These are phyloP conservation scores for Psylliodes chrysocephalus DNA, from an alignment of 2,888 invertebrate genomes.

Conservation along the genomic window DNA sequence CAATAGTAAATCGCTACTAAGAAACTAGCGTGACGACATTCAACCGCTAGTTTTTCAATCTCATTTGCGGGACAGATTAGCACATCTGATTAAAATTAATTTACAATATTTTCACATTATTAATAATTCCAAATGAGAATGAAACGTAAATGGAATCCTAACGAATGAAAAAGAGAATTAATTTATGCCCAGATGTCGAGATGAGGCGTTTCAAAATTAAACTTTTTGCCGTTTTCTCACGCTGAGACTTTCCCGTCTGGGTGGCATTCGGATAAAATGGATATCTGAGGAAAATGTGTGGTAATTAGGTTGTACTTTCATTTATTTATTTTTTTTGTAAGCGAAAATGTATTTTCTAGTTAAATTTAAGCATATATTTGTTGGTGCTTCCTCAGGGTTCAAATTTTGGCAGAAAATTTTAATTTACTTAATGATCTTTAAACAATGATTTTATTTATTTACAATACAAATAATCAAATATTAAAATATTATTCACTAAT, in stretches of 20 bases:
- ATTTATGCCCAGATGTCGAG: slow-evolving; percentile 5
- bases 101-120: slow-evolving; percentile 26
- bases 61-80: slow-evolving; percentile 17
- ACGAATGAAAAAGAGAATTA: slow-evolving; percentile 3
- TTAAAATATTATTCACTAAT: too few relatives aligned
- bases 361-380: too few relatives aligned
- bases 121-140: slow-evolving; percentile 28
- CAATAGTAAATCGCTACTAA: neutral
- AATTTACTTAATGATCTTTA: too few relatives aligned
- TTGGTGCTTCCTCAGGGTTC: too few relatives aligned
- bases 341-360: too few relatives aligned
- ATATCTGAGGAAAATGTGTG: neutral
- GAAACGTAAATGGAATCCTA: slow-evolving; percentile 1
- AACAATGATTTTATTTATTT: too few relatives aligned
- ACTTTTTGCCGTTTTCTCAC: slow-evolving; percentile 14
- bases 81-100: slow-evolving; percentile 29
- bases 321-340: too few relatives aligned
- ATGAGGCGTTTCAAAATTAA: neutral
- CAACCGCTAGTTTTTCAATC: slow-evolving; percentile 19
- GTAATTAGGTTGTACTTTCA: neutral
- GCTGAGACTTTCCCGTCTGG: slow-evolving; percentile 6
- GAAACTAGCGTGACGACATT: slow-evolving; percentile 25
- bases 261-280: neutral
- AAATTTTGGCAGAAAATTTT: too few relatives aligned
- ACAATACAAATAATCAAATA: too few relatives aligned